Evolutionary conservation across 2,888 invertebrate genomes (phyloP).

Genomic region (Cyaniris semiargus): DNA sequence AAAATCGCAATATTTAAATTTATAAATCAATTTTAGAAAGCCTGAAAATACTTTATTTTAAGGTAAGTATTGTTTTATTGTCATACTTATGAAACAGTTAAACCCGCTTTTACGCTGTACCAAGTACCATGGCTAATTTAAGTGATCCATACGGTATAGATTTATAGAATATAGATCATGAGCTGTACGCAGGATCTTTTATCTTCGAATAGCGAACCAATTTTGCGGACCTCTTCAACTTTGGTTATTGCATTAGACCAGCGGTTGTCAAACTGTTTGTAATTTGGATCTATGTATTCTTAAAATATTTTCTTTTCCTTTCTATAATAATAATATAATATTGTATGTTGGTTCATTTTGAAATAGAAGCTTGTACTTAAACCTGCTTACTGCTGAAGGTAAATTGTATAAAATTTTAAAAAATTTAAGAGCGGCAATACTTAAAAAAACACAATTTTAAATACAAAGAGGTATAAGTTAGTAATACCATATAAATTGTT

Average conservation of each 20-base stretch:
- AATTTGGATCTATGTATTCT: too few species aligned
- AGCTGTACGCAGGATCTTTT: neutral
- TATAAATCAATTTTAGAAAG: too few species aligned
- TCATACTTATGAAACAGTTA: too few species aligned
- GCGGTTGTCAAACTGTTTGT: neutral
- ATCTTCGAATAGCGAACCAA: constrained; percentile 7
- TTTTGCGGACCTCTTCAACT: constrained; percentile 16
- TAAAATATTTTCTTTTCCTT: neutral
- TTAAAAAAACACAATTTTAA: too few species aligned
- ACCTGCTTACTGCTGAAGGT: neutral
- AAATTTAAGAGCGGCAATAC: too few species aligned
- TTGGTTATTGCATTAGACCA: neutral
- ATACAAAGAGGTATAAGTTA: too few species aligned
- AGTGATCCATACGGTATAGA: neutral
- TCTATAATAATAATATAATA: neutral
- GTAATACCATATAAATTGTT: too few species aligned
- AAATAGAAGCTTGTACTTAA: neutral
- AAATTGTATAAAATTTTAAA: neutral
- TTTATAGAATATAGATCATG: too few species aligned
- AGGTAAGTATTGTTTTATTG: too few species aligned
- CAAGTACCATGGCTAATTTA: too few species aligned
- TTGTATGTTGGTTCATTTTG: neutral
- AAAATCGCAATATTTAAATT: neutral
- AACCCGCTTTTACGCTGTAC: too few species aligned
- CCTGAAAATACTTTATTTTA: too few species aligned